phyloP scores from a whole-genome alignment of 1,140 invertebrate genomes.

The Bombus confusus region DNA sequence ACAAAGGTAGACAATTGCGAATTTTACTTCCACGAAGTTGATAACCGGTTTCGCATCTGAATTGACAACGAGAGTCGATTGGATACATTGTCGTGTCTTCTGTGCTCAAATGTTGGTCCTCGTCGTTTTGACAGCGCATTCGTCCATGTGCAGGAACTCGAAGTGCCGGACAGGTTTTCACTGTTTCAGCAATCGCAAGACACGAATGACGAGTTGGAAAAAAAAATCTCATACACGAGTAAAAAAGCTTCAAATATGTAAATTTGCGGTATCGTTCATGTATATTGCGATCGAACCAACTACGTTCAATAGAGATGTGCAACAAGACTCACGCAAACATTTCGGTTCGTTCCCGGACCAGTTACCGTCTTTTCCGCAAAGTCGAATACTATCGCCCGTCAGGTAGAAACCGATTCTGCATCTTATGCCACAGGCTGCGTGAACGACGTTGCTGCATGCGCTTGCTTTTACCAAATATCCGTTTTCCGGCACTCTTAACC shows the following conservation, averaged over 20 bases:
- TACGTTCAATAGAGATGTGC: not conserved
- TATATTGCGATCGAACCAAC: not conserved
- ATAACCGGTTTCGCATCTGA: constrained; percentile 86
- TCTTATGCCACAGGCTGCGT: constrained; percentile 87
- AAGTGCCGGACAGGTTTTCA: constrained; percentile 85
- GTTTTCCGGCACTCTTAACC: constrained; percentile 84
- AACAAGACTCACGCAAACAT: constrained; percentile 84
- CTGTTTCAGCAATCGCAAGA: constrained; percentile 74
- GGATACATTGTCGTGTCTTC: constrained; percentile 70
- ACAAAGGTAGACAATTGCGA: constrained; percentile 86
- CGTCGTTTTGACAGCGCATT: constrained; percentile 84
- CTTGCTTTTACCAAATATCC: constrained; percentile 87
- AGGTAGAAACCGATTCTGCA: constrained; percentile 87
- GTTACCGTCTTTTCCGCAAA: constrained; percentile 86
- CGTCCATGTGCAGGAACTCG: constrained; percentile 84
- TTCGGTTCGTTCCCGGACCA: constrained; percentile 86
- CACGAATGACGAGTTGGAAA: not conserved
- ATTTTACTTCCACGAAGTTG: constrained; percentile 86
- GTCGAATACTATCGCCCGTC: constrained; percentile 85
- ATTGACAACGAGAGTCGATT: constrained; percentile 87
- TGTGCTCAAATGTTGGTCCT: constrained; percentile 64
- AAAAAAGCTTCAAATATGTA: not conserved
- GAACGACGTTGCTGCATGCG: constrained; percentile 86
- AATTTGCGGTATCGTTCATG: not conserved
- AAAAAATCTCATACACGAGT: not conserved